phyloP scores from a whole-genome alignment of 2,888 invertebrate species.

The Callinectes sapidus region DNA sequence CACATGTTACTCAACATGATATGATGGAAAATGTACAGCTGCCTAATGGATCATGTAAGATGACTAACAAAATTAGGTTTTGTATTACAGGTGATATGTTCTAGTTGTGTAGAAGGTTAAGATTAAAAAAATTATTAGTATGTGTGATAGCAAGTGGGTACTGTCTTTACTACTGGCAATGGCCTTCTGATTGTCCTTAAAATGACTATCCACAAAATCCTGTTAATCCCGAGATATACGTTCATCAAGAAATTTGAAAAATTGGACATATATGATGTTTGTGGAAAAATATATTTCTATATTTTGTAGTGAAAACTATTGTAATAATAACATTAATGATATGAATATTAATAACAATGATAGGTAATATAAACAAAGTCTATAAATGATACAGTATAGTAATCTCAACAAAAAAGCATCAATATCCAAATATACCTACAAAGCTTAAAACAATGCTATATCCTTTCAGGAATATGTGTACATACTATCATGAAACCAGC shows the following conservation, averaged over 20 bases:
- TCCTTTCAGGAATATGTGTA: neutral
- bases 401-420: neutral
- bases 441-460: neutral
- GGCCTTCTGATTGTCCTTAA: neutral
- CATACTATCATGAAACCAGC: neutral
- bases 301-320: neutral
- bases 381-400: neutral
- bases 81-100: neutral
- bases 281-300: neutral
- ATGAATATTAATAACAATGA: too few species aligned
- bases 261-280: neutral
- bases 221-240: neutral
- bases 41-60: neutral
- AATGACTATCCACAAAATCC: neutral
- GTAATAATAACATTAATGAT: neutral
- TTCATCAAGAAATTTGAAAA: neutral
- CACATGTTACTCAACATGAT: neutral
- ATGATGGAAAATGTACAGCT: neutral
- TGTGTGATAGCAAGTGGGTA: conserved; percentile 15
- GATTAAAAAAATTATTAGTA: neutral
- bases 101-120: neutral
- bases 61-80: neutral
- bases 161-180: neutral
- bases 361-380: too few species aligned
- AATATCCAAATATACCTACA: neutral